Conservation (phyloP, 37 sponge, comb jelly and placozoan species). For the Aphrocallistes beatrix region DNA sequence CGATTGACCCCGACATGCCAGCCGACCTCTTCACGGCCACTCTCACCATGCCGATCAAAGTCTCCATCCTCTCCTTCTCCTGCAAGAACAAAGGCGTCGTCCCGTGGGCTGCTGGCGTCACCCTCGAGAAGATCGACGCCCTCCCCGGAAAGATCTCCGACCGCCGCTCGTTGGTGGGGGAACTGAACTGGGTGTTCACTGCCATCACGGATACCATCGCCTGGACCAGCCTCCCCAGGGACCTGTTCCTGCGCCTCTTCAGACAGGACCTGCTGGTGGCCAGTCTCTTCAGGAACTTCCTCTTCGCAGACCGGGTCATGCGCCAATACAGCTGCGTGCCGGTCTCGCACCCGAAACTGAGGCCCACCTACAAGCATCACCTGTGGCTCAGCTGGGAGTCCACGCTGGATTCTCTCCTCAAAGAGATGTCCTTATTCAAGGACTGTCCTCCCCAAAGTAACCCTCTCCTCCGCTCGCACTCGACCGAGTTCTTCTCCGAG, state of each 20-base stretch:
- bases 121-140: constrained; percentile 63
- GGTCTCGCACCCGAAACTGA: constrained; percentile 65
- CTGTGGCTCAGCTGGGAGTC: constrained; percentile 93
- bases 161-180: constrained; percentile 77
- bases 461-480: constrained; percentile 20
- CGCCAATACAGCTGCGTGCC: constrained; percentile 77
- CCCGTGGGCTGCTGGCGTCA: constrained; percentile 34
- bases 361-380: constrained; percentile 73
- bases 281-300: constrained; percentile 83
- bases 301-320: constrained; percentile 89
- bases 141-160: constrained; percentile 79
- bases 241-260: constrained; percentile 78
- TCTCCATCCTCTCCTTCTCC: constrained; percentile 21
- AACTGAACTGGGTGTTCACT: constrained; percentile 98
- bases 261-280: constrained; percentile 92
- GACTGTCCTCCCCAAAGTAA: background rate
- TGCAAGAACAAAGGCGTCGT: constrained; percentile 32
- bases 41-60: constrained; percentile 83
- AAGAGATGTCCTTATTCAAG: constrained; percentile 51
- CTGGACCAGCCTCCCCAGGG: constrained; percentile 80
- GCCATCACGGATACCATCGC: constrained; percentile 99
- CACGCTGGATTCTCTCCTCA: constrained; percentile 73
- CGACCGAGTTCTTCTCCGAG: constrained; percentile 79
- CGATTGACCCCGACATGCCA: constrained; percentile 84
- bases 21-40: constrained; percentile 94